Base-by-base conservation (phyloP, 2,797 vertebrate genomes). In the Gouania willdenowi region DNA sequence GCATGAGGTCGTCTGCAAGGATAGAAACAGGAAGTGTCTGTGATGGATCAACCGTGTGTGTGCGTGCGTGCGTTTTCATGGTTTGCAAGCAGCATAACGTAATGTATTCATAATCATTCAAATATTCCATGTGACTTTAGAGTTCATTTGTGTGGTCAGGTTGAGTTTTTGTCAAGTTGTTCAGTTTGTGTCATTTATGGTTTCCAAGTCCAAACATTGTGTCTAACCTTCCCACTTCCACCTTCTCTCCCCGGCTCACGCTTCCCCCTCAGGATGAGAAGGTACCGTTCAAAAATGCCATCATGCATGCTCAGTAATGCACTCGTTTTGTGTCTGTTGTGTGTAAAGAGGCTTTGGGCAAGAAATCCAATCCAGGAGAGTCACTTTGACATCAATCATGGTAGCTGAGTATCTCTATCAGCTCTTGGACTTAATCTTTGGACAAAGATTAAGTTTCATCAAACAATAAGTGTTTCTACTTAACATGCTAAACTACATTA, bases 251-350 rank as follows among this genome's bases (percentile, higher is more conserved):
- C 75, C 54, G 74, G 79, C 78, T 71, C 71, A 83, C 80, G 83
- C 88, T 68, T 73, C 81, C 84, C 74, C 74, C 57, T 78, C 87
- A 99, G 96, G 94, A 99, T 89, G 93, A 98, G 82, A 99, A 99
- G 96, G 96, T 99, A 97, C 86, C 78, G 56, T 84, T 68, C 12
- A 39, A 51, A 41, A 40, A 24, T 16, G 33, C 29, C 37, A 10
- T 55, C 67, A 28, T 50, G 52, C 54, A 71, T 45, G 26, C 42
- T 16, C 56, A 3, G 3, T 39, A 32, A 56, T 2, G 12, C 52
- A 25, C 19, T 12, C 37, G 27, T 19, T 16, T 8, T 11, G 4
- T 0, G 6, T 41, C 20, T 32, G 19, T 34, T 30, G 11, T 33
- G 13, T 41, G 18, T 41, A 8, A 41, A 55, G 25, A 29, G n/a